Evolutionary conservation across 2,113 vertebrate species (phyloP), one percentile per base, ranked within the genome.

Genomic region (Pyrgilauda ruficollis): DNA sequence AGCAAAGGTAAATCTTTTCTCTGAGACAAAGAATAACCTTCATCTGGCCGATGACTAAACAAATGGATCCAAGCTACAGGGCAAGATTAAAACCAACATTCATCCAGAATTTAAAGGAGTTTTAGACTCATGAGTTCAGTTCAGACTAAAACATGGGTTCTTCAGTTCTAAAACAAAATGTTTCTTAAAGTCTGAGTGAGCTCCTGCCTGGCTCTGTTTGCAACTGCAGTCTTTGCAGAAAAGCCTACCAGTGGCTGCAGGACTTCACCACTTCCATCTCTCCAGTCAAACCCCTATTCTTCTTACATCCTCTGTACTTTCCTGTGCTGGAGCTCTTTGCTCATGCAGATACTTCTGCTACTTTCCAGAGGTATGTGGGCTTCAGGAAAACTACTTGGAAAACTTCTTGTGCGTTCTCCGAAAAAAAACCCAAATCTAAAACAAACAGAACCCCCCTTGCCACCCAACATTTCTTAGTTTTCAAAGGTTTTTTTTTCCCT

Each of bases 391-490:
- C 22, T 62, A 11, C 7, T 10, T 63, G 67, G 52, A 67, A 70
- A 91, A 56, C 7, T 77, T 31, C 5, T 77, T 72, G 3, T 2
- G 0, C 68, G 59, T 72, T n/a, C 37, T n/a, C 6, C 17, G 44
- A 84, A 75, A 73, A 49, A 64, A 9, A 3, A 9, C 13, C n/a
- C 55, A 69, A 59, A 67, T 66, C 13, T 58, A 30, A 44, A 78
- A 2, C 11, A 56, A 24, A 28, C 15, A 37, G 0, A 1, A 52
- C 18, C 20, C 6, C 17, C 5, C 22, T 14, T 4, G 3, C 6
- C 8, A 8, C 12, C 10, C 31, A 46, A 8, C 3, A 16, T 53
- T 53, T 64, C 11, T 44, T 79, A 35, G 47, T 56, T 15, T 59
- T 86, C 43, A 84, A 55, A 84, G 6, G 6, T 5, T 35, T 41